A percentile compares a stretch with the other conserved stretches of the same genome.
phyloP scores from a whole-genome alignment of 2,888 invertebrate species.

The Xestia c-nigrum region DNA sequence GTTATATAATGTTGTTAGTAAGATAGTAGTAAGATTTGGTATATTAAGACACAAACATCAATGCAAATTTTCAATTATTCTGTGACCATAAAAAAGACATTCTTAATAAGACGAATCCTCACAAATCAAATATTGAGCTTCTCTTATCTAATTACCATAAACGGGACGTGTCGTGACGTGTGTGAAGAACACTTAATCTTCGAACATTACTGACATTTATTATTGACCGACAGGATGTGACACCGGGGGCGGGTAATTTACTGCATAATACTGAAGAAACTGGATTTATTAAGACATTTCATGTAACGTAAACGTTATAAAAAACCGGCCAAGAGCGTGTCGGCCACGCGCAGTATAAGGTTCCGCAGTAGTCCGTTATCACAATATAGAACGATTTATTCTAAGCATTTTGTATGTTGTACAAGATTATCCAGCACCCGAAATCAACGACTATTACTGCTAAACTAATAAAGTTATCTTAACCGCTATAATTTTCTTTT shows the following conservation, averaged over 20 bases:
- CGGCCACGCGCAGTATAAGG: too few relatives aligned
- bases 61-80: too few relatives aligned
- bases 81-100: too few relatives aligned
- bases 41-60: too few relatives aligned
- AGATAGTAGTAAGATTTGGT: neutral
- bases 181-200: constrained; percentile 1
- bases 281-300: neutral
- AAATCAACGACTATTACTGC: too few relatives aligned
- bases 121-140: neutral
- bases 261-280: neutral
- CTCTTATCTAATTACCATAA: neutral
- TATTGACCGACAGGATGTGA: constrained; percentile 4
- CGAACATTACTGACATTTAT: constrained; percentile 19
- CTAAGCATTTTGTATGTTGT: too few relatives aligned
- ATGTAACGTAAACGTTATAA: neutral
- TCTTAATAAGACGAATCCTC: neutral
- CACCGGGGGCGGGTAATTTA: neutral
- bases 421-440: too few relatives aligned
- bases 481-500: too few relatives aligned
- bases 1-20: neutral
- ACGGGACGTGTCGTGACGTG: neutral
- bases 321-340: too few relatives aligned
- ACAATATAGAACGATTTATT: too few relatives aligned
- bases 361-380: too few relatives aligned
- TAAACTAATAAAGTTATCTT: too few relatives aligned